Evolutionary conservation across 2,888 invertebrate species (phyloP).

Genomic region (Hemicrepidius hirtus): DNA sequence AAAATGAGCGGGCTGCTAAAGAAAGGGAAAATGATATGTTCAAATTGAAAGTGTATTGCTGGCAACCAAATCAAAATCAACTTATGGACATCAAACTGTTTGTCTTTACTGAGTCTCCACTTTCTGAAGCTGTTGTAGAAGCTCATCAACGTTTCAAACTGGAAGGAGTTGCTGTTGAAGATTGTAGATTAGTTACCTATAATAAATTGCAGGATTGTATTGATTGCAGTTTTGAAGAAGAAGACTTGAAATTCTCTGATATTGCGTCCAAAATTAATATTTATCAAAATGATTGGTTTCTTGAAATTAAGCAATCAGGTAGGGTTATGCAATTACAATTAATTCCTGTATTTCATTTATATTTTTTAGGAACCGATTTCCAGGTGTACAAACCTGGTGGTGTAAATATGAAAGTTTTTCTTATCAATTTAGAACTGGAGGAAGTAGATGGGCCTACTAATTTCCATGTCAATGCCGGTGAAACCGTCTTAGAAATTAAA

Average conservation of each 20-base stretch:
- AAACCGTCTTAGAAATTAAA: slow-evolving; percentile 77
- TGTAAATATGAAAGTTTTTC: slow-evolving; percentile 76
- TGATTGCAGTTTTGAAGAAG: slow-evolving; percentile 80
- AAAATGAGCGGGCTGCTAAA: slow-evolving; percentile 75
- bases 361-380: slow-evolving; percentile 71
- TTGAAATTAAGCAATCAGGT: slow-evolving; percentile 80
- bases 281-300: slow-evolving; percentile 76
- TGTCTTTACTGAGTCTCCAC: slow-evolving; percentile 76
- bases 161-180: slow-evolving; percentile 77
- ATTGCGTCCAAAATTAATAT: slow-evolving; percentile 72
- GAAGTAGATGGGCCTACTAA: slow-evolving; percentile 78
- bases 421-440: slow-evolving; percentile 77
- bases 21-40: slow-evolving; percentile 79
- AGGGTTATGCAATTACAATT: slow-evolving; percentile 40
- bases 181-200: slow-evolving; percentile 83
- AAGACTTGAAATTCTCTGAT: slow-evolving; percentile 72
- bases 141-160: slow-evolving; percentile 78
- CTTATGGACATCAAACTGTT: slow-evolving; percentile 75
- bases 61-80: slow-evolving; percentile 75
- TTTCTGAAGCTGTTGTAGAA: slow-evolving; percentile 76
- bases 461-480: slow-evolving; percentile 76
- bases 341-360: not conserved
- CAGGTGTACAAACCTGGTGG: slow-evolving; percentile 79
- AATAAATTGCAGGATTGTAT: slow-evolving; percentile 79
- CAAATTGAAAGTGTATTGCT: slow-evolving; percentile 79